Percentiles rank a stretch among this genome's conserved stretches.
Conservation (phyloP, 2,888 invertebrate species). For the Trissonchulus latispiculum region DNA sequence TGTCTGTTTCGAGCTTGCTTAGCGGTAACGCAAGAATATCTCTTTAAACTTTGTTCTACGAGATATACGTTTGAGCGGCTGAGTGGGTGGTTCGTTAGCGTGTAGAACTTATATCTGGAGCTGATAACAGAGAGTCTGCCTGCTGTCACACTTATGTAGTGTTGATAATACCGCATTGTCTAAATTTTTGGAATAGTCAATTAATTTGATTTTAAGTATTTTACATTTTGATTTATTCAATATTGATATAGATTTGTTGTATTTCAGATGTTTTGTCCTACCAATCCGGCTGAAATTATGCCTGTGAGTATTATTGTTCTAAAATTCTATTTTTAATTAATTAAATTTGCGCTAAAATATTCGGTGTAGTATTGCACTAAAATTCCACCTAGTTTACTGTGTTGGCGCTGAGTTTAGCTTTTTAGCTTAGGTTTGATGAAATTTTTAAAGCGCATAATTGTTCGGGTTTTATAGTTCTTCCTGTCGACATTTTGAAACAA, state of each 20-base stretch:
- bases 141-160: no score
- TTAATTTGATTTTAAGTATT: not conserved
- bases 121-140: no score
- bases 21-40: no score
- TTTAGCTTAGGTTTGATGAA: not conserved
- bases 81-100: no score
- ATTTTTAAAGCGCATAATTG: not conserved
- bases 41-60: no score
- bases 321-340: not conserved
- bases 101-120: no score
- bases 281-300: conserved; percentile 3
- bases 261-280: conserved; percentile 28
- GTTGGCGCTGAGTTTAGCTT: not conserved
- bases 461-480: not conserved
- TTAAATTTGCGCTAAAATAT: not conserved
- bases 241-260: not conserved
- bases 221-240: not conserved
- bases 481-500: not conserved
- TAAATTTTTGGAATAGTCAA: no score
- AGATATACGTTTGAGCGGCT: no score
- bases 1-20: no score
- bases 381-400: no score
- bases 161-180: no score
- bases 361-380: no score
- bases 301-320: conserved; percentile 11